phyloP scores from a whole-genome alignment of 2,888 invertebrate species.

The Thalpophila matura region DNA sequence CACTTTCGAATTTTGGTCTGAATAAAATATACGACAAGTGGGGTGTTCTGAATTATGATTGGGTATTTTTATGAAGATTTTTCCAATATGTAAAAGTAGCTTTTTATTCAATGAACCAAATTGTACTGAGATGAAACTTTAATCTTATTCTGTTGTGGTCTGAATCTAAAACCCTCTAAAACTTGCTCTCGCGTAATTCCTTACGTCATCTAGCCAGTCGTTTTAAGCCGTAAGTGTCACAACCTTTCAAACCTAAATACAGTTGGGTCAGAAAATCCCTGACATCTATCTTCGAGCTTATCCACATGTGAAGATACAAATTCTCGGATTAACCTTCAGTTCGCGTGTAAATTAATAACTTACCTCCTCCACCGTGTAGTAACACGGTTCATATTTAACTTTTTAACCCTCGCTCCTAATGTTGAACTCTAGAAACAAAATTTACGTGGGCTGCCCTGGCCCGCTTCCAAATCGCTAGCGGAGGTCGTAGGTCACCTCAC shows the following conservation, averaged over 20 bases:
- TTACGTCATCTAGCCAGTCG: neutral
- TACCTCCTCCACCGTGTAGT: constrained; percentile 48
- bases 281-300: constrained; percentile 21
- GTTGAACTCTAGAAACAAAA: constrained; percentile 76
- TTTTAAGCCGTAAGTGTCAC: neutral
- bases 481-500: constrained; percentile 82
- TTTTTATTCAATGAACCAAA: constrained; percentile 28
- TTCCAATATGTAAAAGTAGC: constrained; percentile 1
- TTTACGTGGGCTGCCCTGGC: constrained; percentile 80
- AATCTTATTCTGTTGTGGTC: too few relatives aligned
- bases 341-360: constrained; percentile 51
- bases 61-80: constrained; percentile 49
- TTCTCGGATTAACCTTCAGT: constrained; percentile 46
- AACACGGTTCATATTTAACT: constrained; percentile 76
- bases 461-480: constrained; percentile 79
- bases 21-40: constrained; percentile 54
- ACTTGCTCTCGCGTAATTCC: neutral
- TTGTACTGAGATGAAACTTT: neutral
- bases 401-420: constrained; percentile 75
- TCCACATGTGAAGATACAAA: constrained; percentile 28
- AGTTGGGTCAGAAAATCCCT: constrained; percentile 10
- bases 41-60: constrained; percentile 49
- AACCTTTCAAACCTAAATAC: constrained; percentile 2
- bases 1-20: constrained; percentile 43
- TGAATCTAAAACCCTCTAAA: too few relatives aligned